These are phyloP conservation scores for Tiphia femorata DNA, from an alignment of 2,888 invertebrate genomes.

Conservation along the genomic window DNA sequence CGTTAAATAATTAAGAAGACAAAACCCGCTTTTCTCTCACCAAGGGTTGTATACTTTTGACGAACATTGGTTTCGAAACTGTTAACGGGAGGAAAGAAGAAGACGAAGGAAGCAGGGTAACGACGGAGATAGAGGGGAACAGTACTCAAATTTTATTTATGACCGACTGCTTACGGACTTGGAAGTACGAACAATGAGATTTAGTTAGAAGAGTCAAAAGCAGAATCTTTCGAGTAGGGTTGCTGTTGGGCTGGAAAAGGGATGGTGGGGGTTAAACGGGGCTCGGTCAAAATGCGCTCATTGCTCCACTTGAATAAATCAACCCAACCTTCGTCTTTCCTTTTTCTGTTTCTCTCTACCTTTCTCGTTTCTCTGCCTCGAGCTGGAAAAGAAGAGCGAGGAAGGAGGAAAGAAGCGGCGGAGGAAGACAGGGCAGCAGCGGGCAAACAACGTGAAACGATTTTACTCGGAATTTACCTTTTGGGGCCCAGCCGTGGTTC, in stretches of 20 bases:
- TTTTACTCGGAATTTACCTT: constrained; percentile 26
- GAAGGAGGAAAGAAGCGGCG: too few species aligned
- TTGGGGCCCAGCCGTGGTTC: constrained; percentile 1
- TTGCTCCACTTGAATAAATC: constrained; percentile 60
- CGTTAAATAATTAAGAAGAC: too few species aligned
- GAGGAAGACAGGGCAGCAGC: constrained; percentile 6
- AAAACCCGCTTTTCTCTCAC: too few species aligned
- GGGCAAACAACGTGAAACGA: constrained; percentile 24
- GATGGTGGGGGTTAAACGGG: too few species aligned
- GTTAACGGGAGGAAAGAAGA: too few species aligned
- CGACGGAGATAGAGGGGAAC: too few species aligned
- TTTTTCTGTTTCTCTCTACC: constrained; percentile 1
- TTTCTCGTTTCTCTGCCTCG: too few species aligned
- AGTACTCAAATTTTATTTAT: constrained; percentile 33
- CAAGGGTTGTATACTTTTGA: too few species aligned
- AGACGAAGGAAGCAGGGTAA: too few species aligned
- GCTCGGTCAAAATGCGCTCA: not conserved
- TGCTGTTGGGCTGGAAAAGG: too few species aligned
- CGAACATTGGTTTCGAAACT: too few species aligned
- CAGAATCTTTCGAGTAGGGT: constrained; percentile 17
- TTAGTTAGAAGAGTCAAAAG: constrained; percentile 24
- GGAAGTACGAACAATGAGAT: constrained; percentile 24
- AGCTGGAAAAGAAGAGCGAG: too few species aligned
- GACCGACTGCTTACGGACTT: constrained; percentile 13
- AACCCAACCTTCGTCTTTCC: constrained; percentile 22